These are phyloP conservation scores for Erethizon dorsatum DNA, from an alignment of 2,797 vertebrate genomes.

Conservation along the genomic window DNA sequence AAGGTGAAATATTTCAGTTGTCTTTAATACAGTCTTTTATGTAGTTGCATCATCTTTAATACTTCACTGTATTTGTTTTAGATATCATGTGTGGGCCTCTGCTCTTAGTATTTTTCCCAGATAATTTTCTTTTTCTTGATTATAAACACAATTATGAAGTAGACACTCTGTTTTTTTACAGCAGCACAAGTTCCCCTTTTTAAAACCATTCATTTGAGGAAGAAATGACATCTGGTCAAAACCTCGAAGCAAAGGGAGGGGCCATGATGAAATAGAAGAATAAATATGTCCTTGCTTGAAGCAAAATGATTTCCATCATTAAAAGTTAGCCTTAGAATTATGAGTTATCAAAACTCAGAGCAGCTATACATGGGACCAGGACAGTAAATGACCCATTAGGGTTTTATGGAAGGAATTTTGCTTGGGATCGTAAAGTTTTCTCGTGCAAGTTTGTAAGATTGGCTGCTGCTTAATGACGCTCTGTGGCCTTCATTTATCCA, in stretches of 20 bases:
- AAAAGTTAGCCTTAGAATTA: background rate
- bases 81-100: background rate
- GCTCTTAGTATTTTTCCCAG: background rate
- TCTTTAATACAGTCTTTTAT: background rate
- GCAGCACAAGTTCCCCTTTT: background rate
- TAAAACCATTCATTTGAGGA: conserved; percentile 14
- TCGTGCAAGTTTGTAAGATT: background rate
- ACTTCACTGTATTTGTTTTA: background rate
- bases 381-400: background rate
- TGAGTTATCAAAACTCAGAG: background rate
- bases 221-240: background rate
- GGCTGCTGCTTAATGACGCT: background rate
- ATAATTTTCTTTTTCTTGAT: conserved; percentile 49
- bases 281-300: background rate
- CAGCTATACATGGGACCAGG: background rate
- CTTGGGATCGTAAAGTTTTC: background rate
- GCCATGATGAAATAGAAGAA: background rate
- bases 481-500: background rate
- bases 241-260: background rate
- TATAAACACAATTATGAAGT: background rate
- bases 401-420: conserved; percentile 34
- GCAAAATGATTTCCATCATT: background rate
- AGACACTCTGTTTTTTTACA: background rate
- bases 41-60: background rate
- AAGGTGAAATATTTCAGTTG: background rate